A percentile compares a stretch with the other conserved stretches of the same genome.
Conservation (phyloP, 2,113 vertebrate species). For the Lamprotornis superbus region DNA sequence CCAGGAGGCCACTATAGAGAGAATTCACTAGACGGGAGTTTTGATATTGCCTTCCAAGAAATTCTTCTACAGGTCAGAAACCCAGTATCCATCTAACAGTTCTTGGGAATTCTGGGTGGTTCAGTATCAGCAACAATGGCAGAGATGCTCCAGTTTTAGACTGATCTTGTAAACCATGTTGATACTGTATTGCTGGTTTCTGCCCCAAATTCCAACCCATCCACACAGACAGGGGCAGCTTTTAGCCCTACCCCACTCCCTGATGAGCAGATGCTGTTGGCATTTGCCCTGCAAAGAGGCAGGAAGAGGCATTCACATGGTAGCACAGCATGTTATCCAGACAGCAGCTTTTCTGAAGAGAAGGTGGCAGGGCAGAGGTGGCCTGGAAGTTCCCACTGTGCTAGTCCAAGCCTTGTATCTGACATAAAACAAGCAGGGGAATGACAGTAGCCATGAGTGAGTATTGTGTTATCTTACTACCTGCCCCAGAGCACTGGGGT, state of each 20-base stretch:
- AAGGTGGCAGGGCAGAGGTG: neutral
- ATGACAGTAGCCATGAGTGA: neutral
- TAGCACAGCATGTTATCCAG: neutral
- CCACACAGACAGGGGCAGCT: neutral
- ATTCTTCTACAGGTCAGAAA: neutral
- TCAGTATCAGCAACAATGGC: neutral
- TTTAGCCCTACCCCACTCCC: neutral
- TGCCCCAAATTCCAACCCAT: neutral
- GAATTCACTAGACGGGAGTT: neutral
- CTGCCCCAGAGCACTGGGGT: slow-evolving; percentile 73
- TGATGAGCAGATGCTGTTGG: neutral
- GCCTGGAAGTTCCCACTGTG: neutral
- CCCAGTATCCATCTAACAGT: neutral
- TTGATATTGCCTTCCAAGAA: neutral
- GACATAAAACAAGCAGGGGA: neutral
- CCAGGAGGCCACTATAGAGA: neutral
- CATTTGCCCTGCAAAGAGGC: neutral
- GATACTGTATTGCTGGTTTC: neutral
- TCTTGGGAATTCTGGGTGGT: neutral
- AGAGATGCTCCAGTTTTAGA: neutral
- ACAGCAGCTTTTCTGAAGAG: slow-evolving; percentile 2
- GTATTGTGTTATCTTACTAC: slow-evolving; percentile 50
- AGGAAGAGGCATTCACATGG: neutral
- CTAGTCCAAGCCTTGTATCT: neutral
- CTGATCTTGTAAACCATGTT: neutral